Evolutionary conservation across 2,113 vertebrate species (phyloP).

Genomic region (Rhodinocichla rosea): DNA sequence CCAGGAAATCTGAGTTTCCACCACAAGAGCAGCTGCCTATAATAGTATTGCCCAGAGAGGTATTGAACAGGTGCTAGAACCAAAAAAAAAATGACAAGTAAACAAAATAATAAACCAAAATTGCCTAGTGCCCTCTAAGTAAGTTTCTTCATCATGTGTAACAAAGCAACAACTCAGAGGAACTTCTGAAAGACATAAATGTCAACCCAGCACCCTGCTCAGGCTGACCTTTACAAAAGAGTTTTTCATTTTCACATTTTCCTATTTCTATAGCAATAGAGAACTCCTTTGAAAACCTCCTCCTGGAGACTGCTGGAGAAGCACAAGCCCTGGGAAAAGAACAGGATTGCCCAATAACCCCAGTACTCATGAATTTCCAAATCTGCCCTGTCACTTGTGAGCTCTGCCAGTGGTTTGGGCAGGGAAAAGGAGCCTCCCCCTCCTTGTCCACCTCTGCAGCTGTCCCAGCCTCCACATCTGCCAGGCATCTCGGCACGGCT

Average conservation of each 20-base stretch:
- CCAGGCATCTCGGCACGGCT: fast-evolving
- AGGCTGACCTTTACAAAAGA: constrained; percentile 18
- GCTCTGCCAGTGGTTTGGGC: not conserved
- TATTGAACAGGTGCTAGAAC: not conserved
- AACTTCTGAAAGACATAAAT: constrained; percentile 47
- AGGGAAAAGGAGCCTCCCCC: not conserved
- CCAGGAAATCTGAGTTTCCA: constrained; percentile 16
- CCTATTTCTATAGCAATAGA: not conserved
- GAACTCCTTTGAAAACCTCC: not conserved
- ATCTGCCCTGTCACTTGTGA: not conserved
- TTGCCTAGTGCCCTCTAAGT: not conserved
- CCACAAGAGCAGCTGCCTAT: not conserved
- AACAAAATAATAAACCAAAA: not conserved
- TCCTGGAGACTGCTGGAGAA: not conserved
- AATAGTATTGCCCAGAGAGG: not conserved
- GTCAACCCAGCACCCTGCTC: constrained; percentile 5
- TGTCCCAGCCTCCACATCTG: not conserved
- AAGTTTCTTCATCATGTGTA: not conserved
- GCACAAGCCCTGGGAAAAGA: not conserved
- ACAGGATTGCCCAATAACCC: not conserved
- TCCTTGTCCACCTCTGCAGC: not conserved
- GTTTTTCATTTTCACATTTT: constrained; percentile 18
- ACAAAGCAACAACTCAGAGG: not conserved
- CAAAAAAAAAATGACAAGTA: not conserved
- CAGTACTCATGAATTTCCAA: not conserved